Percentiles rank a stretch among this genome's conserved stretches.
Evolutionary conservation across 2,797 vertebrate species (phyloP).

Genomic region (Ptychobarbus kaznakovi): DNA sequence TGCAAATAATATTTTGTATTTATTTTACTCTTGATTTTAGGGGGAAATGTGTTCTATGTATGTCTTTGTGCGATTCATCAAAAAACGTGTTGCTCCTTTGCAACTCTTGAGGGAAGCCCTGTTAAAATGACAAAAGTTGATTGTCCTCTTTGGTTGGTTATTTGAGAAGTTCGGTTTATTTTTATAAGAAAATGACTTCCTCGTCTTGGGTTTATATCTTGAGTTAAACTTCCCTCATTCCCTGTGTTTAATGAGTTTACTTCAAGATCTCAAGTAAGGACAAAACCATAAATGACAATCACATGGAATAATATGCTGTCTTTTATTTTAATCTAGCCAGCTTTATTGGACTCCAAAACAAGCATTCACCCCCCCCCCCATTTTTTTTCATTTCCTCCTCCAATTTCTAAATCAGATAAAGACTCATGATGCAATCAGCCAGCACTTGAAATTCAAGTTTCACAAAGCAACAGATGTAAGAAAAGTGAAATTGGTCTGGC

Average conservation of each 20-base stretch:
- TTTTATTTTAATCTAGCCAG: constrained; percentile 33
- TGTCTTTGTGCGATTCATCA: background rate
- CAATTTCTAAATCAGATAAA: constrained; percentile 20
- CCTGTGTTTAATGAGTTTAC: constrained; percentile 43
- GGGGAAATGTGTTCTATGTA: background rate
- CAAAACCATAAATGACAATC: constrained; percentile 57
- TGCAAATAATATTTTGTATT: background rate
- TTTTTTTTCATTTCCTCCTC: background rate
- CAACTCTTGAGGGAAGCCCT: constrained; percentile 57
- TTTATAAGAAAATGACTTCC: constrained; percentile 29
- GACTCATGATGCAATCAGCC: constrained; percentile 30
- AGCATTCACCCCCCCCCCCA: background rate
- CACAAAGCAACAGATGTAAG: constrained; percentile 43
- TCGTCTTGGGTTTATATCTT: constrained; percentile 35
- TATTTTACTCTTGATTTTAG: background rate
- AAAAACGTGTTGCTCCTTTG: constrained; percentile 55
- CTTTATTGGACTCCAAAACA: constrained; percentile 13
- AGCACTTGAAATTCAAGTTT: constrained; percentile 50
- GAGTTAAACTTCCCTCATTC: constrained; percentile 54
- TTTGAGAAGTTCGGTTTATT: constrained; percentile 16
- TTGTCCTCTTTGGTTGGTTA: constrained; percentile 32
- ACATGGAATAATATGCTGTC: constrained; percentile 38
- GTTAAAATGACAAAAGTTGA: constrained; percentile 48
- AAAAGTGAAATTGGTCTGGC: constrained; percentile 45
- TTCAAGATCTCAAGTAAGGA: constrained; percentile 44